These are phyloP conservation scores for Phycodurus eques DNA, from an alignment of 2,113 vertebrate genomes.

Conservation along the genomic window DNA sequence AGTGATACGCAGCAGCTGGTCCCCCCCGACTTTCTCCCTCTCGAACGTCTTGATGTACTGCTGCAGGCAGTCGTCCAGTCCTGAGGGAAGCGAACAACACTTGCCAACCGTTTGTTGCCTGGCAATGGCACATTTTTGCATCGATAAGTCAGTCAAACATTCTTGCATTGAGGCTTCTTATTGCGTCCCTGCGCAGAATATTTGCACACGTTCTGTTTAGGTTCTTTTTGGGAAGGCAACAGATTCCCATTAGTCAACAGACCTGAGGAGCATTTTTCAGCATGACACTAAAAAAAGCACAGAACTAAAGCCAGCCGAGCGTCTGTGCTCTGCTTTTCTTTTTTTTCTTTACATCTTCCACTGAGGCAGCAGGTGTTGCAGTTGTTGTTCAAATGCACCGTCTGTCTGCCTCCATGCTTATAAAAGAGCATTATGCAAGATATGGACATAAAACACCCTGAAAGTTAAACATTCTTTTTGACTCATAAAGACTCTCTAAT, in stretches of 20 bases:
- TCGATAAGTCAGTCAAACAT: background rate
- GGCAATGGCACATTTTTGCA: background rate
- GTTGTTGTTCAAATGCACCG: conserved; percentile 18
- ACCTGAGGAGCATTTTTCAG: conserved; percentile 28
- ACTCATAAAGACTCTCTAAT: too few species aligned
- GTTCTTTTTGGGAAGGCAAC: conserved; percentile 29
- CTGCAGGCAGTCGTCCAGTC: conserved; percentile 78
- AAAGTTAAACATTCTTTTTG: background rate
- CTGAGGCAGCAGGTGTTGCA: conserved; percentile 43
- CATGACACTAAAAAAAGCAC: conserved; percentile 21
- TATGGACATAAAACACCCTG: background rate
- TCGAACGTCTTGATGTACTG: conserved; percentile 80
- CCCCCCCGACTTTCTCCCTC: conserved; percentile 75
- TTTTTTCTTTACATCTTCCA: conserved; percentile 29
- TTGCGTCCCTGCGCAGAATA: conserved; percentile 13
- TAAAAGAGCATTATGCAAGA: background rate
- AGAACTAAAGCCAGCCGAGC: conserved; percentile 19
- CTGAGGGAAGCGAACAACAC: conserved; percentile 42
- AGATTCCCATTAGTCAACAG: conserved; percentile 30
- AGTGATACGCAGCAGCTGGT: conserved; percentile 78
- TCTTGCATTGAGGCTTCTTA: conserved; percentile 7
- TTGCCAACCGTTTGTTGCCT: background rate
- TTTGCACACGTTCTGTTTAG: conserved; percentile 32
- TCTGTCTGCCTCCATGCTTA: background rate
- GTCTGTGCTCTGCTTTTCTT: conserved; percentile 30